These are phyloP conservation scores for Danio kyathit DNA, from an alignment of 2,797 vertebrate species.

Conservation along the genomic window DNA sequence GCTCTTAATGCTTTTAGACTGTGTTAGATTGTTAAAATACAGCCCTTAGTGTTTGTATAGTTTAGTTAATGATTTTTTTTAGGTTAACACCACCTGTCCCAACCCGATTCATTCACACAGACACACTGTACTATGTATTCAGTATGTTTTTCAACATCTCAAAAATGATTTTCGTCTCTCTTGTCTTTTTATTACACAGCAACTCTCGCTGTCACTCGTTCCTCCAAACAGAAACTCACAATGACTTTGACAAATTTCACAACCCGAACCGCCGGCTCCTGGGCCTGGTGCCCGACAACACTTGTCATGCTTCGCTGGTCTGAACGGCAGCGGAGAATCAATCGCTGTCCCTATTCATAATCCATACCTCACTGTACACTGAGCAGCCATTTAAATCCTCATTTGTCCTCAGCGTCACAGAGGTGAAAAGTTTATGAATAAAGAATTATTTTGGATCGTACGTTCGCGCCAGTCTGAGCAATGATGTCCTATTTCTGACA, in stretches of 20 bases:
- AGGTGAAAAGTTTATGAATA: slow-evolving; percentile 68
- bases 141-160: slow-evolving; percentile 26
- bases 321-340: slow-evolving; percentile 51
- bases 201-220: slow-evolving; percentile 27
- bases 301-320: slow-evolving; percentile 56
- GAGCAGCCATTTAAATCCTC: slow-evolving; percentile 64
- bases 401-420: slow-evolving; percentile 60
- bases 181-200: slow-evolving; percentile 29
- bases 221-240: slow-evolving; percentile 49
- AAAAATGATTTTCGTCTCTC: slow-evolving; percentile 17
- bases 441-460: slow-evolving; percentile 61
- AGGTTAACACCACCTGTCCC: neutral
- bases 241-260: slow-evolving; percentile 63
- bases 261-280: slow-evolving; percentile 37
- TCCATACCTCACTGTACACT: slow-evolving; percentile 60
- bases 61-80: neutral
- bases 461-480: slow-evolving; percentile 31
- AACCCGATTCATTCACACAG: slow-evolving; percentile 1
- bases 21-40: no score
- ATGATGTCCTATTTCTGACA: slow-evolving; percentile 57
- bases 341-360: slow-evolving; percentile 65
- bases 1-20: no score
- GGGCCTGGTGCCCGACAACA: slow-evolving; percentile 53
- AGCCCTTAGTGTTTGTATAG: neutral
- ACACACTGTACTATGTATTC: slow-evolving; percentile 10